Conservation (phyloP, 1,140 invertebrate genomes). For the Tachypleus tridentatus region DNA sequence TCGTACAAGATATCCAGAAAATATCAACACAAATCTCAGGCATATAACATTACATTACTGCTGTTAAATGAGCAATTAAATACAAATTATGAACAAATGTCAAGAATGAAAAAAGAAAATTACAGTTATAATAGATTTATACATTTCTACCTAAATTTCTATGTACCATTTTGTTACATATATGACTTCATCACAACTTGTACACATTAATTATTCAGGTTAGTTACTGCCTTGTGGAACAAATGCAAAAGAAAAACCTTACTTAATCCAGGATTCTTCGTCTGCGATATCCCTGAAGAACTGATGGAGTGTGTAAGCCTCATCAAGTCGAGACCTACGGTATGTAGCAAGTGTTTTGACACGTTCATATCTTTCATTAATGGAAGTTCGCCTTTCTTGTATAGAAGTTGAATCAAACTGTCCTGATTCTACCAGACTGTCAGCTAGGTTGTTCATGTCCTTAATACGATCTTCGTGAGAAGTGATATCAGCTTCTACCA, state of each 20-base stretch:
- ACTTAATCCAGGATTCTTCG: slow-evolving; percentile 99
- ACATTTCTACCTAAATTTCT: too few species aligned
- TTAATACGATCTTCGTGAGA: slow-evolving; percentile 93
- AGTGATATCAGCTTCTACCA: slow-evolving; percentile 93
- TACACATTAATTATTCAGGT: too few species aligned
- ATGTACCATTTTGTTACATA: too few species aligned
- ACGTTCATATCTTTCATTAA: slow-evolving; percentile 86
- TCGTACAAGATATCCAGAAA: too few species aligned
- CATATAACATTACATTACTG: too few species aligned
- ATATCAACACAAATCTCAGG: too few species aligned
- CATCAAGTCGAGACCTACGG: slow-evolving; percentile 70
- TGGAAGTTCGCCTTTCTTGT: slow-evolving; percentile 80
- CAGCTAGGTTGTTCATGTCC: slow-evolving; percentile 88
- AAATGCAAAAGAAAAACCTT: slow-evolving; percentile 28
- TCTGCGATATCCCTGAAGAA: slow-evolving; percentile 99
- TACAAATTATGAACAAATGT: too few species aligned
- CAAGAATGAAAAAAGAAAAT: too few species aligned
- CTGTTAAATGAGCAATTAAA: too few species aligned
- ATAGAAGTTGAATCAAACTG: slow-evolving; percentile 90
- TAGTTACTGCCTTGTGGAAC: neutral
- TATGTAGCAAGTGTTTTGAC: slow-evolving; percentile 88
- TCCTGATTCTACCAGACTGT: slow-evolving; percentile 83
- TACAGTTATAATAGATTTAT: too few species aligned
- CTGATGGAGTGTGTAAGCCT: slow-evolving; percentile 96
- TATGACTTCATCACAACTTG: too few species aligned